Evolutionary conservation across 2,113 vertebrate genomes (phyloP).

Genomic region (Bagarius yarrelli): DNA sequence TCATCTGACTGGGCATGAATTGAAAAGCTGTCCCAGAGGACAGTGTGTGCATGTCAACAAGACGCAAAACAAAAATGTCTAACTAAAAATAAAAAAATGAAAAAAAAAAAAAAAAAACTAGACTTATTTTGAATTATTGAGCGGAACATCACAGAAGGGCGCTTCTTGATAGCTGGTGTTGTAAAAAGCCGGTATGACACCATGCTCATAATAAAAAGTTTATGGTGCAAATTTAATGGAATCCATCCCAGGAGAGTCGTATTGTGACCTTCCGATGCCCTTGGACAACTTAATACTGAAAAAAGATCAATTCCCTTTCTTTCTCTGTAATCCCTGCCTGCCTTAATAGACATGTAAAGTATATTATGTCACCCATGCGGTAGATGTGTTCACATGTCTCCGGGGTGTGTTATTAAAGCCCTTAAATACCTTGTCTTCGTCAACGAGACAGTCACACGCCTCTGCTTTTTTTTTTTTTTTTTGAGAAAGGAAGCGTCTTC

Average conservation of each 20-base stretch:
- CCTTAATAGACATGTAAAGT: conserved; percentile 35
- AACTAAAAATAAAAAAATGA: conserved; percentile 35
- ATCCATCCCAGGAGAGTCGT: conserved; percentile 30
- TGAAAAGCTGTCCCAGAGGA: conserved; percentile 29
- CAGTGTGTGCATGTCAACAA: conserved; percentile 20
- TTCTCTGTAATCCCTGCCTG: conserved; percentile 29
- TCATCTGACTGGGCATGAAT: conserved; percentile 25
- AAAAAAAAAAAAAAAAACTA: neutral
- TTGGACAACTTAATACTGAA: conserved; percentile 13
- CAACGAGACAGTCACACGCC: conserved; percentile 3
- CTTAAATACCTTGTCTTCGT: conserved; percentile 8
- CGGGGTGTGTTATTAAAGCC: conserved; percentile 27
- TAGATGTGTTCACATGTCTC: conserved; percentile 29
- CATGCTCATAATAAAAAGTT: conserved; percentile 31
- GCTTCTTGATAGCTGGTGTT: conserved; percentile 23
- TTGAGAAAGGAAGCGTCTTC: neutral
- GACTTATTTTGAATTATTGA: conserved; percentile 46
- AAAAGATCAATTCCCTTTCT: conserved; percentile 1
- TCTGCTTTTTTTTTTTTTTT: conserved; percentile 22
- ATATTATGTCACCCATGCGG: conserved; percentile 23
- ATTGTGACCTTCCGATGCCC: conserved; percentile 29
- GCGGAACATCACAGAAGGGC: conserved; percentile 10
- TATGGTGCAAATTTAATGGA: conserved; percentile 31
- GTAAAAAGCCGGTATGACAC: conserved; percentile 22
- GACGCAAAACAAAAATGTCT: conserved; percentile 34